These are phyloP conservation scores for Falco rusticolus DNA, from an alignment of 2,797 vertebrate species.

Conservation along the genomic window DNA sequence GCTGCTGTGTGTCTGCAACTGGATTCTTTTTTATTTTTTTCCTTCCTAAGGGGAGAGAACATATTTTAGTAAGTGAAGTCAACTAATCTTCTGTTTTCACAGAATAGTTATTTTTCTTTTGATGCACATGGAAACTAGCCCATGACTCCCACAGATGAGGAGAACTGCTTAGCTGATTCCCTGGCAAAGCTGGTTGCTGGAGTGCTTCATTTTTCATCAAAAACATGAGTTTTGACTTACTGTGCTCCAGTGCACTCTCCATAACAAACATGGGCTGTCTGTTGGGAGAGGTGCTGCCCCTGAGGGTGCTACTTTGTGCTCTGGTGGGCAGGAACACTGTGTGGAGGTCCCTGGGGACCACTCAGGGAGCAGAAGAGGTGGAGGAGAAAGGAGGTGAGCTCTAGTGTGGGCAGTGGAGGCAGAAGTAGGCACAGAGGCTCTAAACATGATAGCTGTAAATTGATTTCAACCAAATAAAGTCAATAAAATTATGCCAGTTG, in stretches of 20 bases:
- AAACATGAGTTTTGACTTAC: not conserved
- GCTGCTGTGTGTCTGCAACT: not conserved
- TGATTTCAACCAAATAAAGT: not conserved
- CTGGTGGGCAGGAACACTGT: not conserved
- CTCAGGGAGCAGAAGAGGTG: not conserved
- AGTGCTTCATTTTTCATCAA: rapidly evolving
- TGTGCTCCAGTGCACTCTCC: not conserved
- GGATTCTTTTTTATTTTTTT: not conserved
- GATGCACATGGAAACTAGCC: not conserved
- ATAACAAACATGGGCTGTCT: not conserved
- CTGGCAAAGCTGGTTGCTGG: not conserved
- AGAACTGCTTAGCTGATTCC: not conserved
- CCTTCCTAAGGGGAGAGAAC: not conserved
- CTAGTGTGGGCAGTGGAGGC: rapidly evolving
- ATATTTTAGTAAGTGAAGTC: not conserved
- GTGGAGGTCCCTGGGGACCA: not conserved
- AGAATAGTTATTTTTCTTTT: not conserved
- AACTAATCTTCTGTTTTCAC: not conserved
- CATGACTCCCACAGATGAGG: not conserved
- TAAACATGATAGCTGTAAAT: not conserved
- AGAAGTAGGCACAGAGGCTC: not conserved
- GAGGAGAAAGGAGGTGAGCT: not conserved
- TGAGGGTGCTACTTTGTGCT: rapidly evolving
- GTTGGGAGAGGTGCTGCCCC: not conserved
- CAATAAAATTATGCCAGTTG: not conserved